phyloP scores from a whole-genome alignment of 2,797 vertebrate species.

The Falco cherrug region DNA sequence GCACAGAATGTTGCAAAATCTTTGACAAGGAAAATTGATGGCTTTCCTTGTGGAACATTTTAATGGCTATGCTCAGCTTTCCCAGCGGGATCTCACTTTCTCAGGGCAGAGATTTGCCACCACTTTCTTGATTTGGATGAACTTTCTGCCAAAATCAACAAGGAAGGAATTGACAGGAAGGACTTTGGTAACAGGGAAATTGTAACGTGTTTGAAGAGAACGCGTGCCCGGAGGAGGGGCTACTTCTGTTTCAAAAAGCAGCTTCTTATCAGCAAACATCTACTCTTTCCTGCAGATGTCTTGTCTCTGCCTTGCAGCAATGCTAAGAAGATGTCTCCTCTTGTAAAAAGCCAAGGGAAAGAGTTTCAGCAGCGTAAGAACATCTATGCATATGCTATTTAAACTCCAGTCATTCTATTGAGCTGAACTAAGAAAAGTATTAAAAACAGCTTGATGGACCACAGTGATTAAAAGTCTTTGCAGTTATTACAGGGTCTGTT shows the following conservation, averaged over 20 bases:
- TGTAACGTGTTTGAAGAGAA: neutral
- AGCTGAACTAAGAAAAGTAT: neutral
- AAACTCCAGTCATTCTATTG: neutral
- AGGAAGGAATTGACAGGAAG: neutral
- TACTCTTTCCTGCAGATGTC: neutral
- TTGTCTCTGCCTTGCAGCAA: neutral
- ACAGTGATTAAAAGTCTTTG: neutral
- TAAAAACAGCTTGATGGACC: neutral
- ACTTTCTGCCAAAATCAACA: neutral
- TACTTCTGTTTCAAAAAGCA: neutral
- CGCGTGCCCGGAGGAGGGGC: fast-evolving
- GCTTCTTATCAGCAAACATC: neutral
- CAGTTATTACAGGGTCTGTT: neutral
- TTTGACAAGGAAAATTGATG: neutral
- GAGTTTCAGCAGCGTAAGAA: neutral
- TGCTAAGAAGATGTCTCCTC: neutral
- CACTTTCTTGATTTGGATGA: neutral
- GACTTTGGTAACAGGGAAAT: neutral
- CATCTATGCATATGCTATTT: neutral
- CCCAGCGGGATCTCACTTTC: neutral
- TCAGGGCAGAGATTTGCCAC: neutral
- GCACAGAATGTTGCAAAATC: neutral
- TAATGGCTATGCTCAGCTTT: neutral
- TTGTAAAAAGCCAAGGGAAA: neutral
- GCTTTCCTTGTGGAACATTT: neutral